Conservation (phyloP, 2,888 invertebrate genomes). For the Macrophya annulata region DNA sequence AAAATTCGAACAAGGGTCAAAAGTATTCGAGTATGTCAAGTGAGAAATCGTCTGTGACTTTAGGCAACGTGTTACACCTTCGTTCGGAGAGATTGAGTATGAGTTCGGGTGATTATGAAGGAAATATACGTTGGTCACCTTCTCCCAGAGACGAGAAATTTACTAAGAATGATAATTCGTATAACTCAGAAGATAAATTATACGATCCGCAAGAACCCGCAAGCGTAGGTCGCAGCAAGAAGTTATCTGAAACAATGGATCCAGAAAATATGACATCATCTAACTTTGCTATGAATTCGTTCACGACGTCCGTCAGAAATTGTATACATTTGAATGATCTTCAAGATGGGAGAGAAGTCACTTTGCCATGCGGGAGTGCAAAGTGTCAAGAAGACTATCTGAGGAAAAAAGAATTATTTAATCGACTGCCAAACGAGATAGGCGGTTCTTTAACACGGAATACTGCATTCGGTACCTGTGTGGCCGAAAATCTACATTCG, state of each 20-base stretch:
- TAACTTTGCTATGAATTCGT: neutral
- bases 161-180: neutral
- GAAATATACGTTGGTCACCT: neutral
- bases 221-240: neutral
- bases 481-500: neutral
- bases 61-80: neutral
- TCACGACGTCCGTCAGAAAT: neutral
- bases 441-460: constrained; percentile 33
- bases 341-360: constrained; percentile 49
- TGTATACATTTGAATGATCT: constrained; percentile 44
- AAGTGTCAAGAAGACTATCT: neutral
- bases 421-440: constrained; percentile 32
- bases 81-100: neutral
- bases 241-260: neutral
- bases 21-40: constrained; percentile 14
- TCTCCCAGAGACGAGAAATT: constrained; percentile 12
- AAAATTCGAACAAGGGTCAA: neutral
- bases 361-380: neutral
- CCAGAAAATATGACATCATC: neutral
- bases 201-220: neutral
- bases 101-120: constrained; percentile 24
- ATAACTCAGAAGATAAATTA: neutral
- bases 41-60: constrained; percentile 14
- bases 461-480: neutral
- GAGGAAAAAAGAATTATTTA: constrained; percentile 13